Evolutionary conservation across 2,797 vertebrate genomes (phyloP).

Genomic region (Coregonus suidteri): DNA sequence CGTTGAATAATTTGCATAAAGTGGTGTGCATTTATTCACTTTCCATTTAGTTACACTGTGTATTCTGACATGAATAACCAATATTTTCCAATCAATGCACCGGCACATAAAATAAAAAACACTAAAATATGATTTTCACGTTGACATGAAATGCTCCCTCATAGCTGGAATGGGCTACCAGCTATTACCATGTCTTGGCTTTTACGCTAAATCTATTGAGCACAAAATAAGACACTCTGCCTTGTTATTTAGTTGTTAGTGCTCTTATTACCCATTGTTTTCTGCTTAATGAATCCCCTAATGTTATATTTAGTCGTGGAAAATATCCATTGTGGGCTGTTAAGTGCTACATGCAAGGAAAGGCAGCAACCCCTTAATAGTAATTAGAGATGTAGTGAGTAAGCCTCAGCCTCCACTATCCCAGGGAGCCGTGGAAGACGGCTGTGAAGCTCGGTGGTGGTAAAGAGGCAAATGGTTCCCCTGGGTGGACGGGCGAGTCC

Average conservation of each 20-base stretch:
- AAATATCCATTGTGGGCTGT: conserved; percentile 61
- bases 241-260: conserved; percentile 78
- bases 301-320: conserved; percentile 75
- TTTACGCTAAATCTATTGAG: conserved; percentile 52
- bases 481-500: conserved; percentile 21
- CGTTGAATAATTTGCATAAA: background rate
- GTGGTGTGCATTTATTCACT: background rate
- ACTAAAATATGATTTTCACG: conserved; percentile 30
- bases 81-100: background rate
- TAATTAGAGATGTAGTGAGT: conserved; percentile 71
- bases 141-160: conserved; percentile 20
- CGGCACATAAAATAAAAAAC: background rate
- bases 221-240: conserved; percentile 60
- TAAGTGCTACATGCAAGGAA: conserved; percentile 52
- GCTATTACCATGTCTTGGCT: conserved; percentile 15
- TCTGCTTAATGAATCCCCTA: conserved; percentile 80
- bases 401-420: conserved; percentile 52
- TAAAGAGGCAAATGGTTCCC: conserved; percentile 37
- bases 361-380: conserved; percentile 62
- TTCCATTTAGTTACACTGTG: background rate
- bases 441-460: conserved; percentile 38
- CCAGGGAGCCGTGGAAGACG: conserved; percentile 48
- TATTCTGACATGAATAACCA: background rate
- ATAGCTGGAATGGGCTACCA: conserved; percentile 35
- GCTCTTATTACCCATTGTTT: conserved; percentile 76